A percentile compares a stretch with the other conserved stretches of the same genome.
These are phyloP conservation scores for Agrenia bidenticulata DNA, from an alignment of 2,888 invertebrate genomes.

Conservation along the genomic window DNA sequence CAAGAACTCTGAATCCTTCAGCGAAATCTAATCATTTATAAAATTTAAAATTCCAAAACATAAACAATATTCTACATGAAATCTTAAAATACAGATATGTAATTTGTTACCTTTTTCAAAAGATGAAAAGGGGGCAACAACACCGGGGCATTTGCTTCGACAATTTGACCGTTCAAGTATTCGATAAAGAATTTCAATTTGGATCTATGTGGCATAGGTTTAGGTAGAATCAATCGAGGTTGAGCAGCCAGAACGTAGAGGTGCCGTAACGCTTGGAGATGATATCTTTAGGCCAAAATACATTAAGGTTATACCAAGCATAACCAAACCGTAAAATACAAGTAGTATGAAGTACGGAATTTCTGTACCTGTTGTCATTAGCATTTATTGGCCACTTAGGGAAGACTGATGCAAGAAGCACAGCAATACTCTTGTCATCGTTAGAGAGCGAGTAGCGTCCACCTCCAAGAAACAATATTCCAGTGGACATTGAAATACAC, in stretches of 20 bases:
- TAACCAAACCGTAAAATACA: background rate
- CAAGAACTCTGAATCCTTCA: conserved; percentile 36
- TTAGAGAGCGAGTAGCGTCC: conserved; percentile 83
- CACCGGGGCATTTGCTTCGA: conserved; percentile 43
- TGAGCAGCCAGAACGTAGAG: conserved; percentile 93
- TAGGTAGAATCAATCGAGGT: conserved; percentile 80
- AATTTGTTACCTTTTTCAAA: conserved; percentile 42
- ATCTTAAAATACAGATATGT: no score
- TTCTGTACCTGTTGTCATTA: conserved; percentile 93
- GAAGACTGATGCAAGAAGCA: conserved; percentile 88
- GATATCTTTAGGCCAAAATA: conserved; percentile 68
- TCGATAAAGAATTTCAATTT: conserved; percentile 45
- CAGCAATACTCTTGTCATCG: conserved; percentile 81
- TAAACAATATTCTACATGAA: background rate
- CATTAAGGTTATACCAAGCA: background rate
- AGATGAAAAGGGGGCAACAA: conserved; percentile 50
- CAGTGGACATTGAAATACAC: conserved; percentile 92
- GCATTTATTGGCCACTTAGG: conserved; percentile 96
- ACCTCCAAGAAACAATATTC: conserved; percentile 89
- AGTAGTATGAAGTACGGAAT: conserved; percentile 8
- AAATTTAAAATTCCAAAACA: background rate
- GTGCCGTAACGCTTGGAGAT: conserved; percentile 94
- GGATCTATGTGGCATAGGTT: conserved; percentile 45
- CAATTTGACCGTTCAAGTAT: conserved; percentile 45
- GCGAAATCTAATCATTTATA: conserved; percentile 45